These are phyloP conservation scores for Drosophila ambigua DNA, from an alignment of 1,140 invertebrate genomes.

Conservation along the genomic window DNA sequence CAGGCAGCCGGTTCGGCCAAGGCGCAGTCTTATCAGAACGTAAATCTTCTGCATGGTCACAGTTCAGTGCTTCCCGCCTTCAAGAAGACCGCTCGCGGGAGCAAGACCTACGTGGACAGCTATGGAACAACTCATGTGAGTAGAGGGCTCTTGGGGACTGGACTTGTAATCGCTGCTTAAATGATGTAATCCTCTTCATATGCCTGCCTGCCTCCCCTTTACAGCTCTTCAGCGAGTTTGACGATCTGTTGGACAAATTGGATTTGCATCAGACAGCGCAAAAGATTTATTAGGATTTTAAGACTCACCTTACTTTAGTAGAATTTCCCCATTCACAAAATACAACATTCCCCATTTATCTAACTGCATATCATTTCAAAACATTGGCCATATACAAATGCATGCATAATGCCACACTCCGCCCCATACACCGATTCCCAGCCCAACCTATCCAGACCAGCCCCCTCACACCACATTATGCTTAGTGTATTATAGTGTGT, in stretches of 20 bases:
- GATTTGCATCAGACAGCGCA: constrained; percentile 61
- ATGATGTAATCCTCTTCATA: constrained; percentile 13
- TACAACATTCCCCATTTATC: constrained; percentile 12
- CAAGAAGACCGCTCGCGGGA: constrained; percentile 67
- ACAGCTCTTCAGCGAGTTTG: constrained; percentile 79
- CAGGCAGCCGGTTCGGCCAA: constrained; percentile 52
- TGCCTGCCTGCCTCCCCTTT: not conserved
- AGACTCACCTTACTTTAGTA: constrained; percentile 11
- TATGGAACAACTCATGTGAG: constrained; percentile 77
- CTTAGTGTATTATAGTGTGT: constrained; percentile 34
- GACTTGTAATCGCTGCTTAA: not conserved
- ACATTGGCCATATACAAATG: constrained; percentile 34
- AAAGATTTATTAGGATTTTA: constrained; percentile 64
- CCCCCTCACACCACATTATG: not conserved
- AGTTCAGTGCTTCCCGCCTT: constrained; percentile 57
- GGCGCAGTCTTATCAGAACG: constrained; percentile 76
- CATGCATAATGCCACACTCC: not conserved
- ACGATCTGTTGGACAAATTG: constrained; percentile 76
- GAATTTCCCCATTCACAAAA: constrained; percentile 7
- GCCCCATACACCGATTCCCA: constrained; percentile 32
- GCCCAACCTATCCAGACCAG: constrained; percentile 19
- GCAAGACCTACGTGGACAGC: constrained; percentile 76
- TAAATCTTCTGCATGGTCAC: constrained; percentile 71
- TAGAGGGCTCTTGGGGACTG: not conserved
- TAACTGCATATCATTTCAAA: constrained; percentile 41